These are phyloP conservation scores for Oceanites oceanicus DNA, from an alignment of 2,113 vertebrate genomes.

Conservation along the genomic window DNA sequence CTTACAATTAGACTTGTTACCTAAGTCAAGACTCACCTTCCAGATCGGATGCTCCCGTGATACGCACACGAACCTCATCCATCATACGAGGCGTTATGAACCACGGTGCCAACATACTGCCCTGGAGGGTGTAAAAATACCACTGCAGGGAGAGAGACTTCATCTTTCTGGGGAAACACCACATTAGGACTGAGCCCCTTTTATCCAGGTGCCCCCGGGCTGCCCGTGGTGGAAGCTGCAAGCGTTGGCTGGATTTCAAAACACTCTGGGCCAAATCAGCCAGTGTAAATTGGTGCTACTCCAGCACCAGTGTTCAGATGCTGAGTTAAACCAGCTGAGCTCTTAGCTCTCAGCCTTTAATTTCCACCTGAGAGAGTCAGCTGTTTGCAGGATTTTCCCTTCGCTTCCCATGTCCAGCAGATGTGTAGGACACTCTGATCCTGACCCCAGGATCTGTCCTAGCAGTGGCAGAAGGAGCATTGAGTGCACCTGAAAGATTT, in stretches of 20 bases:
- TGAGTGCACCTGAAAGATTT: background rate
- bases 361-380: background rate
- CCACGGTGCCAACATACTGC: accelerated
- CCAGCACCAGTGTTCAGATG: background rate
- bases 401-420: background rate
- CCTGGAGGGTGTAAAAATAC: background rate
- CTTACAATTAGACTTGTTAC: background rate
- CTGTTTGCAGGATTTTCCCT: background rate
- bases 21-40: background rate
- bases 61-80: accelerated
- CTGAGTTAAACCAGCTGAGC: background rate
- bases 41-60: accelerated
- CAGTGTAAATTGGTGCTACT: background rate
- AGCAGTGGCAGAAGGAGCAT: background rate
- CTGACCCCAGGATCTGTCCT: background rate
- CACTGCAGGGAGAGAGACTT: accelerated
- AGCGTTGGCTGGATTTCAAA: background rate
- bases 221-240: background rate
- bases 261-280: background rate
- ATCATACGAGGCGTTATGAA: accelerated
- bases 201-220: background rate
- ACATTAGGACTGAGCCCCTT: background rate
- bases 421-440: background rate
- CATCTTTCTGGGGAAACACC: background rate
- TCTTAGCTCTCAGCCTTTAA: background rate